Percentiles rank a stretch among this genome's conserved stretches.
Evolutionary conservation across 2,113 vertebrate species (phyloP).

Genomic region (Psophia crepitans): DNA sequence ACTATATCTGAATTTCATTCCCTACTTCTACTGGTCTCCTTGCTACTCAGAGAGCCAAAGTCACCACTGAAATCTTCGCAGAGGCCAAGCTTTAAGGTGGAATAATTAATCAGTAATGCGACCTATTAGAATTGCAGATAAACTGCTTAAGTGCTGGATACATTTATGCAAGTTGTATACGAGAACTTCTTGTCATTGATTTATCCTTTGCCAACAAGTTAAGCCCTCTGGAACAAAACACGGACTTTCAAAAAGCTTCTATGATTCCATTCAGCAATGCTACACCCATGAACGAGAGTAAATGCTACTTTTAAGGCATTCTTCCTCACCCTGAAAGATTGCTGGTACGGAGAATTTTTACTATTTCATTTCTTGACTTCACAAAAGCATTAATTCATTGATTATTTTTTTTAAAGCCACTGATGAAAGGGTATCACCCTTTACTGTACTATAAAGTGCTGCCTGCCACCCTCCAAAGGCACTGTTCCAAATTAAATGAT

Average conservation of each 20-base stretch:
- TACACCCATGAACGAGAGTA: neutral
- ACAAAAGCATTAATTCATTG: neutral
- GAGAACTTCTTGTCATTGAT: neutral
- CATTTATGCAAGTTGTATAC: neutral
- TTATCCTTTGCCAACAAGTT: neutral
- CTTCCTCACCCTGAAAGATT: neutral
- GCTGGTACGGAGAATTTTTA: neutral
- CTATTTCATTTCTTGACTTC: neutral
- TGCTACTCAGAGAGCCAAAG: neutral
- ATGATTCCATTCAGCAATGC: neutral
- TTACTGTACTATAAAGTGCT: neutral
- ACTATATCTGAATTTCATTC: neutral
- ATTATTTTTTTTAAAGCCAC: neutral
- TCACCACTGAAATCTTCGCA: slow-evolving; percentile 19
- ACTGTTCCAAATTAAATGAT: neutral
- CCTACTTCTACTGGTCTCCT: neutral
- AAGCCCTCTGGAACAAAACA: neutral
- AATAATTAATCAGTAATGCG: neutral
- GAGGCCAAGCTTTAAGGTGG: neutral
- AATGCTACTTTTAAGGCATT: neutral
- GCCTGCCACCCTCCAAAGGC: neutral
- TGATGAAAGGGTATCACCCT: neutral
- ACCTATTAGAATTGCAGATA: neutral
- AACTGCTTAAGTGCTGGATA: neutral
- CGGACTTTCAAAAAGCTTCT: neutral